Base-by-base conservation (phyloP, 1,140 invertebrate genomes). In the Drosophila bipectinata region DNA sequence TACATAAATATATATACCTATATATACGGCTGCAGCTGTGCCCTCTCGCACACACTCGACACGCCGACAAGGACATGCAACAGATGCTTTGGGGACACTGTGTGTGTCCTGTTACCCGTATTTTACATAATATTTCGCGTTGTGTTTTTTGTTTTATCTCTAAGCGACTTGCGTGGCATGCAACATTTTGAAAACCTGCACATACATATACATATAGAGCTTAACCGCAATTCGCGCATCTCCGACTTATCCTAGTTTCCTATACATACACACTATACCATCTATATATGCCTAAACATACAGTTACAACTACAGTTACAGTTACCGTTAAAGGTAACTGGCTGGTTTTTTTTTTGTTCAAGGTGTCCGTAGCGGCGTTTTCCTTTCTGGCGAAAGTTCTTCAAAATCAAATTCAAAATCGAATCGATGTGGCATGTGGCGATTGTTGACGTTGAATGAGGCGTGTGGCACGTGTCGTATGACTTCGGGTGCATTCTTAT, bases 291-390 rank as follows among this genome's bases (percentile, higher is more conserved):
- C 64, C 73, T 55, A 63, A 49, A 30, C 39, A 1, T 44, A 44
- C 39, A 71, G 58, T 67, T 67, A 64, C 63, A 66, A 14, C 48
- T 73, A 77, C 67, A 73, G 51, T 37, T 37, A 37, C 10, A 64
- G 61, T 63, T 64, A 62, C 58, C 62, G 9, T 63, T 73, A 74
- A 62, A 69, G 34, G 34, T 37, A 37, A 37, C 34, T 10, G 34
- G 2, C 21, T 21, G 21, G 21, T 21, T 21, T 21, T 37, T 37
- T 7, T 44, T 76, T 85, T 47, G 39, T 69, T 76, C 79, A 85
- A 85, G 82, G 82, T 85, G 84, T 82, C 74, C 75, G 82, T 85
- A 85, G 82, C 82, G 83, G 82, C 82, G 82, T 85, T 85, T 77
- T 53, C 72, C 72, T 75, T 57, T 51, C 60, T 62, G 75, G 49